Base-by-base conservation (phyloP, 2,797 vertebrate species). In the Hyperoplus lanceolatus region DNA sequence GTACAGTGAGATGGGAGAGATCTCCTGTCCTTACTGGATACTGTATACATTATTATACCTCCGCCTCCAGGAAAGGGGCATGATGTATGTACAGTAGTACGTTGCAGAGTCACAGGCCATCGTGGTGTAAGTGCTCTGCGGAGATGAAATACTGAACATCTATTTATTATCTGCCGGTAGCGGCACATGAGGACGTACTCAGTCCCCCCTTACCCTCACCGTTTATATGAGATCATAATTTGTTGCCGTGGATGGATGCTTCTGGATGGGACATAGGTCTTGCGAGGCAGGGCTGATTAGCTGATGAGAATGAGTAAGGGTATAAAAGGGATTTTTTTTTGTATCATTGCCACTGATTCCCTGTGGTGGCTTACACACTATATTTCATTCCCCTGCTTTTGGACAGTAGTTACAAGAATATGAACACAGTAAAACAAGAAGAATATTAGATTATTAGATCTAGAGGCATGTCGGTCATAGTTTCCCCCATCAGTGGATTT, bases 401-500 rank as follows among this genome's bases (percentile, higher is more conserved):
- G 61, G 48, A 73, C 16, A 43, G 36, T 39, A 18, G 1, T 51
- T 41, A 15, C 29, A 73, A 62, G 58, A 15, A 53, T 38, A 42
- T 45, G 41, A 59, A 59, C 8, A 59, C 3, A 29, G 29, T 29
- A 42, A 4, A 42, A 6, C 56, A 45, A 45, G n/a, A n/a, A n/a
- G 57, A 77, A 57, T 70, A 73, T 39, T 66, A 50, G 77, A 80
- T 89, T 62, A 72, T n/a, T n/a, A n/a, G n/a, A n/a, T n/a, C n/a
- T 51, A 57, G 80, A 89, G 91, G 82, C 83, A 80, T 89, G 75
- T 82, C 46, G n/a, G 78, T 67, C 55, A 85, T 63, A 84, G 83
- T 91, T 93, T 93, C 92, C 87, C 29, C 89, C 87, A 81, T 76
- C 87, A 50, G 86, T 87, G 82, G 84, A 86, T 90, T 93, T 95